Percentiles rank a stretch among this genome's conserved stretches.
These are phyloP conservation scores for Sorex maritimensis DNA, from an alignment of 2,797 vertebrate species.

Conservation along the genomic window DNA sequence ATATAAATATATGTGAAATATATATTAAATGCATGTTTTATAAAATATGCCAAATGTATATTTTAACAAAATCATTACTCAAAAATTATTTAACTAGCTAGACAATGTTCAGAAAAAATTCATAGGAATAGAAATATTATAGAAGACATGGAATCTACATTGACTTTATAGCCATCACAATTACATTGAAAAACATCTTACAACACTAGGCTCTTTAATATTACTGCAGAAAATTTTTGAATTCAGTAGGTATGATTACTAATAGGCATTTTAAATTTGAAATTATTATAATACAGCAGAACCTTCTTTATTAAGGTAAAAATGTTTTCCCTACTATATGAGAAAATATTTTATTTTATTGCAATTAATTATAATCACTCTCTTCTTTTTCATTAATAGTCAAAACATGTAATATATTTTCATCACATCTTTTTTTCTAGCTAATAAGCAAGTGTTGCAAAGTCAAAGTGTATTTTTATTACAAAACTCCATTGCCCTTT, in stretches of 20 bases:
- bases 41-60: no score
- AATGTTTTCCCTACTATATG: accelerated
- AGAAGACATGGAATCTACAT: neutral
- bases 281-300: neutral
- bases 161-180: neutral
- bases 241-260: no score
- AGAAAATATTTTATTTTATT: neutral
- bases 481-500: neutral
- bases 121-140: neutral
- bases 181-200: neutral
- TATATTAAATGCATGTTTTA: no score
- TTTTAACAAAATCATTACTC: neutral
- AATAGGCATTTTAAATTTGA: neutral
- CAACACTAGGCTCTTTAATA: neutral
- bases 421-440: neutral
- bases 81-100: neutral
- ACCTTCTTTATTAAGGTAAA: no score
- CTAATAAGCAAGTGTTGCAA: slow-evolving; percentile 44
- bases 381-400: neutral
- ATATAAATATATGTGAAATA: no score
- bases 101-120: neutral
- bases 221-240: neutral
- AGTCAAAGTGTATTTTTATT: slow-evolving; percentile 59
- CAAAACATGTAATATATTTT: neutral
- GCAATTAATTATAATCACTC: neutral